Percentiles rank a stretch among this genome's conserved stretches.
Evolutionary conservation across 2,113 vertebrate species (phyloP).

Genomic region (Phalacrocorax pelagicus): DNA sequence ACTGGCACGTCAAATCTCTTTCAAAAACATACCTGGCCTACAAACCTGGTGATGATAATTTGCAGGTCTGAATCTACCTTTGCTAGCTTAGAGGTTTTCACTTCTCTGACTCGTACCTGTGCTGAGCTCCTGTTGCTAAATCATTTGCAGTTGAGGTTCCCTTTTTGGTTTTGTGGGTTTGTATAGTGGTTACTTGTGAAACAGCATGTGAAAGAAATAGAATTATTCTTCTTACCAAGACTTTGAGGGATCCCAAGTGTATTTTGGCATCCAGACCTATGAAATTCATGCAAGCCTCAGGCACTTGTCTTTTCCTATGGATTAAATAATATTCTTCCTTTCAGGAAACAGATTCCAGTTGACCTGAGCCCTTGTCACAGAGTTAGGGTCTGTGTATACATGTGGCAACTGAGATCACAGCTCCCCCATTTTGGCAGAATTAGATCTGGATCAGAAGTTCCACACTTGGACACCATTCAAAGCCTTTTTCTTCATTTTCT

Average conservation of each 20-base stretch:
- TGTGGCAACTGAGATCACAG: neutral
- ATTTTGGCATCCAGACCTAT: neutral
- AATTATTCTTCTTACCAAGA: neutral
- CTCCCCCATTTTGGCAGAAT: neutral
- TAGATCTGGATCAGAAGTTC: neutral
- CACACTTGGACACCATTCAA: neutral
- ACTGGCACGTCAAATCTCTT: neutral
- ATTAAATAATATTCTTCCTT: neutral
- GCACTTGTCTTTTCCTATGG: neutral
- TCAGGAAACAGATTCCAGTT: neutral
- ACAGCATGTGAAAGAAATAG: neutral
- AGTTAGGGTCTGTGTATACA: neutral
- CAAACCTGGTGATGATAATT: neutral
- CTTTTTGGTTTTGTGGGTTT: neutral
- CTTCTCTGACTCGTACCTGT: neutral
- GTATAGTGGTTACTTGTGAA: neutral
- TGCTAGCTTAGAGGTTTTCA: neutral
- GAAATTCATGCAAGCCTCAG: neutral
- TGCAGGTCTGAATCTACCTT: neutral
- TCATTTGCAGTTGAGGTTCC: neutral
- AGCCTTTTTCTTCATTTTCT: neutral
- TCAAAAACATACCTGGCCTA: neutral
- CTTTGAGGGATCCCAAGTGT: neutral
- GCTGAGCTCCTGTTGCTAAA: fast-evolving
- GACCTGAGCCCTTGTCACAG: neutral